A percentile compares a stretch with the other conserved stretches of the same genome.
These are phyloP conservation scores for Xenentodon cancila DNA, from an alignment of 2,797 vertebrate genomes.

Conservation along the genomic window DNA sequence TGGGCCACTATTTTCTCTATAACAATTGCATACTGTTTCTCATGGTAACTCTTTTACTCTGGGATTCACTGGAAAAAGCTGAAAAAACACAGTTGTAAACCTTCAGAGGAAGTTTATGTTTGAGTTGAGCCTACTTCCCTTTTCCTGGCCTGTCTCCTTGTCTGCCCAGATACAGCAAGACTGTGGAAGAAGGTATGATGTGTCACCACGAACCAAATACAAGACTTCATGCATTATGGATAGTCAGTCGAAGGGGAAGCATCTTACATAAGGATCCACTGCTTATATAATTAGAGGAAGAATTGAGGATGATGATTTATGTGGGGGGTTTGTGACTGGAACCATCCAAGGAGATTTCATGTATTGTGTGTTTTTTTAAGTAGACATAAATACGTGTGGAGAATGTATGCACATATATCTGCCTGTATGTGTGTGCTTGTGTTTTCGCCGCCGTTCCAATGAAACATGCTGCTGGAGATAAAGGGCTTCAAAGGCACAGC, in stretches of 20 bases:
- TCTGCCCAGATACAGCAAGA: slow-evolving; percentile 55
- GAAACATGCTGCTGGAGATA: slow-evolving; percentile 61
- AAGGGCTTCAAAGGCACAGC: slow-evolving; percentile 69
- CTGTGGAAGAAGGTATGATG: slow-evolving; percentile 58
- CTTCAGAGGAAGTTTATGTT: neutral
- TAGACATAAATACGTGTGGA: slow-evolving; percentile 6
- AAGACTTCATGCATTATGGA: slow-evolving; percentile 73
- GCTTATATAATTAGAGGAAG: slow-evolving; percentile 70
- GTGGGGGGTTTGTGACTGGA: slow-evolving; percentile 47
- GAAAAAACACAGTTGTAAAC: too few species aligned
- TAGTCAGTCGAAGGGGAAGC: slow-evolving; percentile 51
- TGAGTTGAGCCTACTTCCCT: slow-evolving; percentile 5
- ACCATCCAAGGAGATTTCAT: slow-evolving; percentile 26
- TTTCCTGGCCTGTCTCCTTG: slow-evolving; percentile 15
- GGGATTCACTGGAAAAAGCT: too few species aligned
- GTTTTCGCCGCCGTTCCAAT: slow-evolving; percentile 18
- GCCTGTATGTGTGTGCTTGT: slow-evolving; percentile 22
- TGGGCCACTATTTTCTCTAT: too few species aligned
- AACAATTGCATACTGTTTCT: too few species aligned
- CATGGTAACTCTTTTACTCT: too few species aligned
- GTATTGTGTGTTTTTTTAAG: slow-evolving; percentile 22
- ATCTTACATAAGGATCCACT: slow-evolving; percentile 66
- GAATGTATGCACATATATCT: slow-evolving; percentile 20
- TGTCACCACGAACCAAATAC: slow-evolving; percentile 68
- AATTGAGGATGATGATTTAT: slow-evolving; percentile 44